Conservation (phyloP, 1,140 invertebrate species). For the Hestina assimilis region DNA sequence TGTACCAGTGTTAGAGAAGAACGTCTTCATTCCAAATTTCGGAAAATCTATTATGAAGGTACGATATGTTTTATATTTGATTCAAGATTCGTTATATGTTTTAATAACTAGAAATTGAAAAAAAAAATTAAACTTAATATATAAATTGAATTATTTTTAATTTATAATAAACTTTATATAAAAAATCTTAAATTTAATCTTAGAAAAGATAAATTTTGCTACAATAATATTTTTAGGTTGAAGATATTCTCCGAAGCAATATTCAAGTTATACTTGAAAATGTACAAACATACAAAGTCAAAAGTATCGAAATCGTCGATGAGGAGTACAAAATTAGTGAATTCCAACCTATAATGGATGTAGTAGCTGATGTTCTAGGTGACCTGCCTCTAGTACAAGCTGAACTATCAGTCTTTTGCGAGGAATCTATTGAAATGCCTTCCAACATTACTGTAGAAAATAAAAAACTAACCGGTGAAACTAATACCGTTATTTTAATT, state of each 20-base stretch:
- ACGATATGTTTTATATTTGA: too few species aligned
- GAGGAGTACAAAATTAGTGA: conserved; percentile 71
- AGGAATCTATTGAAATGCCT: conserved; percentile 70
- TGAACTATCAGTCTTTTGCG: conserved; percentile 68
- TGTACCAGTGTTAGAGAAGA: conserved; percentile 85
- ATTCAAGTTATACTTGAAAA: conserved; percentile 91
- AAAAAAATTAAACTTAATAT: too few species aligned
- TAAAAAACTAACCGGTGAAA: conserved; percentile 80
- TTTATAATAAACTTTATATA: too few species aligned
- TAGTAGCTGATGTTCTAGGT: conserved; percentile 79
- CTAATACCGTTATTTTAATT: conserved; percentile 79
- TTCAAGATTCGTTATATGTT: too few species aligned
- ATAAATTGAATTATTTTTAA: too few species aligned
- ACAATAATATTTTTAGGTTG: conserved; percentile 46
- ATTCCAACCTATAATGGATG: conserved; percentile 72
- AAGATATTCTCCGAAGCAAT: conserved; percentile 78
- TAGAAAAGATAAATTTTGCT: too few species aligned
- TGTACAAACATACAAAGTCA: conserved; percentile 82
- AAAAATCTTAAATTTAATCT: too few species aligned
- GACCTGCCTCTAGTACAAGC: conserved; percentile 83
- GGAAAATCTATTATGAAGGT: conserved; percentile 59
- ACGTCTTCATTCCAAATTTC: conserved; percentile 86
- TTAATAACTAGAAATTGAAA: too few species aligned
- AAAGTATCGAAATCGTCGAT: conserved; percentile 83
- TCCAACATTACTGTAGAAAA: conserved; percentile 80